phyloP scores from a whole-genome alignment of 2,113 vertebrate genomes.

The Micromys minutus region DNA sequence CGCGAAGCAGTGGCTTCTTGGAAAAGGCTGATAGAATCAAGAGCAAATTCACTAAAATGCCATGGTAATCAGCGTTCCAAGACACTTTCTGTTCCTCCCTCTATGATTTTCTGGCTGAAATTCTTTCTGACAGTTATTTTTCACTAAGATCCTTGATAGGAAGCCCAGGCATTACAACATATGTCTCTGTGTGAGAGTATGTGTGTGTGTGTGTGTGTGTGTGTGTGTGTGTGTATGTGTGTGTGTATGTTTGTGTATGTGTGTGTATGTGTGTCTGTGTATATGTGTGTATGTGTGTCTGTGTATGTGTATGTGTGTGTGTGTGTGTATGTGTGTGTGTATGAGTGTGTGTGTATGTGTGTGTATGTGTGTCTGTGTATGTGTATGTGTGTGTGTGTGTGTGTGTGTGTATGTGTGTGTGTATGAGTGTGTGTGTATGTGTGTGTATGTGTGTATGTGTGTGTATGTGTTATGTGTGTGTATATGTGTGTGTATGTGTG shows the following conservation, averaged over 20 bases:
- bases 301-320: background rate
- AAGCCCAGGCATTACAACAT: background rate
- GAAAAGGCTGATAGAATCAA: background rate
- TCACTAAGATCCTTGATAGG: background rate
- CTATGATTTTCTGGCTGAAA: background rate
- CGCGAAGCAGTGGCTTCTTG: background rate
- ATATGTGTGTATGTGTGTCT: background rate
- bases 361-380: background rate
- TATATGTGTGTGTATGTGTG: background rate
- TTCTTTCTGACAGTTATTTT: background rate
- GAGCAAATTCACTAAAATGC: background rate
- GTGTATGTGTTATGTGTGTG: background rate
- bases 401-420: background rate
- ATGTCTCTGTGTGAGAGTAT: background rate
- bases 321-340: background rate
- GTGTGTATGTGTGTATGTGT: background rate
- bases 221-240: background rate
- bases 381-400: background rate
- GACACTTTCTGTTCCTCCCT: background rate
- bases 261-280: background rate
- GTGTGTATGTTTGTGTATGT: background rate
- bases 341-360: background rate
- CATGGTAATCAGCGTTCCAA: background rate
- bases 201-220: background rate
- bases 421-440: background rate